Evolutionary conservation across 2,797 vertebrate species (phyloP), one percentile per base, ranked within the genome.

Genomic region (Neosilurus hyrtlii): DNA sequence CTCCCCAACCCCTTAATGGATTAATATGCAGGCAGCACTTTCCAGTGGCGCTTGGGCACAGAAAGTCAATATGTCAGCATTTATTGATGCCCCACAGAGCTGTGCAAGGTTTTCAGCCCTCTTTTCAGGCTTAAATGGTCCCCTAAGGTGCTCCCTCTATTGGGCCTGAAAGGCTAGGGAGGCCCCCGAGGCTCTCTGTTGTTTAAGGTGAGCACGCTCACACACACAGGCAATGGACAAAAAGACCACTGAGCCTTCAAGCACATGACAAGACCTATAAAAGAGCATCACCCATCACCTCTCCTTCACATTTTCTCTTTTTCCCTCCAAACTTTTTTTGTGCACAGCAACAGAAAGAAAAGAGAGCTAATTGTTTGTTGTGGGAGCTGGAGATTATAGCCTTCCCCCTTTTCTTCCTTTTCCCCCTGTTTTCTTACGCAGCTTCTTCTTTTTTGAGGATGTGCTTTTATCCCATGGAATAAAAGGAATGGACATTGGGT

Each of bases 51-150:
- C 90, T 91, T 92, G 89, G 92, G 93, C 92, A 92, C 84, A 91
- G 92, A 94, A 93, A 92, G 94, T 94, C 92, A 93, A 92, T 92
- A 87, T 94, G 93, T 93, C 92, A 92, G 93, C 92, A 89, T 95
- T 96, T 94, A 95, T 95, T 95, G 95, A 96, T 94, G 93, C 93
- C 94, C 91, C 92, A 91, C 90, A 82, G 93, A 92, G 92, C 92
- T 89, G 92, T 85, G 67, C 87, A 72, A 93, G 91, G 92, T 92
- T 93, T 94, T 94, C 94, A 93, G 90, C 86, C 86, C 88, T 93
- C 91, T 93, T 94, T 96, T 96, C 93, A 96, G 89, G 84, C 90
- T 68, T 87, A 85, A 86, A 89, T 84, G 92, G 89, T 94, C 95
- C 95, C 96, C 96, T 94, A 95, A 93, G 94, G 94, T 93, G 92